Conservation (phyloP, 35 echinoderm and acorn worm genomes). For the Holothuria glaberrima region DNA sequence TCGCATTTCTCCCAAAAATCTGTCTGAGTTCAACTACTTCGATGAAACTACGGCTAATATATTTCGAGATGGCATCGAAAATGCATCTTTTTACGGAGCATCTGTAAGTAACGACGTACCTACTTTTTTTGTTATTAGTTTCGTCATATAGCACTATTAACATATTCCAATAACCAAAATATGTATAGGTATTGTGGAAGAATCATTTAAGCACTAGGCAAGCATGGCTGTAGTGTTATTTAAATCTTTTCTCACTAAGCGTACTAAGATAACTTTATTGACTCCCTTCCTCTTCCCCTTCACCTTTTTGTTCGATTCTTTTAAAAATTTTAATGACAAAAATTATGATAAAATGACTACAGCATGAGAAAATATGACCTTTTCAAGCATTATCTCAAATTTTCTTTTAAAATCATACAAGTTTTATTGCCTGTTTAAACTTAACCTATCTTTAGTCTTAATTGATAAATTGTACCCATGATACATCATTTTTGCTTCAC, state of each 20-base stretch:
- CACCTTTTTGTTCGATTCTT: neutral
- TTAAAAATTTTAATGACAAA: no score
- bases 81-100: constrained; percentile 46
- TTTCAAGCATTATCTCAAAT: no score
- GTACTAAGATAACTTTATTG: neutral
- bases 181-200: neutral
- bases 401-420: no score
- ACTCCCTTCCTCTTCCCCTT: neutral
- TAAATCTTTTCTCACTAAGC: neutral
- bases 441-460: no score
- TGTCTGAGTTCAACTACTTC: constrained; percentile 17
- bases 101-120: constrained; percentile 25
- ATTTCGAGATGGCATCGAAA: constrained; percentile 35
- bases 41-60: constrained; percentile 33
- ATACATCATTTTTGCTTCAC: no score
- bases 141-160: no score
- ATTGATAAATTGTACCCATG: no score
- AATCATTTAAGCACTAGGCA: neutral
- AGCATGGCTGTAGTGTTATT: neutral
- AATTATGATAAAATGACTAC: no score
- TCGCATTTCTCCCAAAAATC: neutral
- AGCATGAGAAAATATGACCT: no score
- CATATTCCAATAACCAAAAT: neutral
- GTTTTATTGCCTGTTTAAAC: no score
- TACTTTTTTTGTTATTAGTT: neutral